Conservation (phyloP, 35 echinoderm and acorn worm genomes). For the Anneissia japonica region DNA sequence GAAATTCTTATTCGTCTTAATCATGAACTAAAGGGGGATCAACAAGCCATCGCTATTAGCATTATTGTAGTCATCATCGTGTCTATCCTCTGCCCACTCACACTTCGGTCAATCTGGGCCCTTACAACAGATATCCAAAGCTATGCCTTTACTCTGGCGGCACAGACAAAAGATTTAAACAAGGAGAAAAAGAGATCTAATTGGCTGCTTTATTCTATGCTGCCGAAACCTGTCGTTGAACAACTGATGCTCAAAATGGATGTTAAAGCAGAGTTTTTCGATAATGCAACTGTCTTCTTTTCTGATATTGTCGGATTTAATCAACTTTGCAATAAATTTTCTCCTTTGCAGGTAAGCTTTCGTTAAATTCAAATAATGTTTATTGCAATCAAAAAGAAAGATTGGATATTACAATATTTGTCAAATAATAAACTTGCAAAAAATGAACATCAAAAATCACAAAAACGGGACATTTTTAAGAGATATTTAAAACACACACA, state of each 20-base stretch:
- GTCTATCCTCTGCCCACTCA: conserved; percentile 50
- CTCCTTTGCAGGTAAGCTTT: conserved; percentile 42
- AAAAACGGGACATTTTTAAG: too few relatives aligned
- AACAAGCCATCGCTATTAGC: conserved; percentile 57
- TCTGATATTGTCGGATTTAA: conserved; percentile 53
- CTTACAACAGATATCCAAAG: conserved; percentile 67
- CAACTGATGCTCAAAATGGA: conserved; percentile 35
- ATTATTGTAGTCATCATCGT: conserved; percentile 55
- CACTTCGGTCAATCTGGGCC: conserved; percentile 51
- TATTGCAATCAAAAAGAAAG: background rate
- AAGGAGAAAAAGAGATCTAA: conserved; percentile 55
- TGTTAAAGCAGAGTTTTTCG: conserved; percentile 30
- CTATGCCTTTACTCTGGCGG: conserved; percentile 49
- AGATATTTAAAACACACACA: too few relatives aligned
- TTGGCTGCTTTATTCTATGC: conserved; percentile 47
- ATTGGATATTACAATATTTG: too few relatives aligned
- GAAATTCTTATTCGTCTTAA: conserved; percentile 43
- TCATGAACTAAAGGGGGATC: conserved; percentile 47
- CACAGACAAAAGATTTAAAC: conserved; percentile 55
- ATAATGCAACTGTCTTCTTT: conserved; percentile 43
- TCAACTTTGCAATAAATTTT: conserved; percentile 34
- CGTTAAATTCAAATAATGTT: background rate
- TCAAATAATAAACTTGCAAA: too few relatives aligned
- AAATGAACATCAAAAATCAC: too few relatives aligned
- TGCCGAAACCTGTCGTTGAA: conserved; percentile 37